Evolutionary conservation across 2,113 vertebrate species (phyloP), one percentile per base, ranked within the genome.

Genomic region (Takifugu bimaculatus): DNA sequence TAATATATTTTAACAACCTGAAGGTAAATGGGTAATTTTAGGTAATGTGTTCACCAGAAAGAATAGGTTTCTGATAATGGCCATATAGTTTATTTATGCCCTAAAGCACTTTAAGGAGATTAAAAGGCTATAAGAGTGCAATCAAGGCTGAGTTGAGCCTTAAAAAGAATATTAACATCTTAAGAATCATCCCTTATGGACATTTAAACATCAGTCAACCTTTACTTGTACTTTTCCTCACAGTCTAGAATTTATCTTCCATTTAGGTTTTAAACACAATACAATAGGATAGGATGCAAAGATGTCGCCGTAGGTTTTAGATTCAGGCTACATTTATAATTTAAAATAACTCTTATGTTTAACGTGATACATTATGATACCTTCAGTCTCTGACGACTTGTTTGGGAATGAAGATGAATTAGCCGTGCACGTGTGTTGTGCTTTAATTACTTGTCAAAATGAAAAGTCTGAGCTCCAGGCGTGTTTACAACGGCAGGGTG

Each of bases 401-500:
- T 20, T 20, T 39, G 9, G 35, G 35, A 39, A 39, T 10, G 11
- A 10, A 39, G 35, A 39, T 39, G 11, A 39, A 39, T 39, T 39
- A 39, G 3, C 7, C 11, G 35, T 39, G 48, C 48, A 20, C 4
- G n/a, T 25, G n/a, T 20, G n/a, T 25, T 9, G n/a, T 25, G 48
- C n/a, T 50, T 50, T 50, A 50, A 50, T n/a, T 10, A 50, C n/a
- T 50, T 50, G 48, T 26, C 48, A 50, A 26, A 50, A 50, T 50
- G 7, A 50, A 50, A 45, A 15, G 44, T 15, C 13, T 50, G 15
- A 20, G n/a, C 48, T 50, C 4, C 48, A 10, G 7, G 3, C 15
- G 6, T 6, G 15, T 50, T 48, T n/a, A 48, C 45, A 48, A 12
- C 2, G 45, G 45, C 6, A 13, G 2, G 15, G 45, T 6, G 13